phyloP scores from a whole-genome alignment of 2,113 vertebrate genomes.

The Boulengeromyrus knoepffleri region DNA sequence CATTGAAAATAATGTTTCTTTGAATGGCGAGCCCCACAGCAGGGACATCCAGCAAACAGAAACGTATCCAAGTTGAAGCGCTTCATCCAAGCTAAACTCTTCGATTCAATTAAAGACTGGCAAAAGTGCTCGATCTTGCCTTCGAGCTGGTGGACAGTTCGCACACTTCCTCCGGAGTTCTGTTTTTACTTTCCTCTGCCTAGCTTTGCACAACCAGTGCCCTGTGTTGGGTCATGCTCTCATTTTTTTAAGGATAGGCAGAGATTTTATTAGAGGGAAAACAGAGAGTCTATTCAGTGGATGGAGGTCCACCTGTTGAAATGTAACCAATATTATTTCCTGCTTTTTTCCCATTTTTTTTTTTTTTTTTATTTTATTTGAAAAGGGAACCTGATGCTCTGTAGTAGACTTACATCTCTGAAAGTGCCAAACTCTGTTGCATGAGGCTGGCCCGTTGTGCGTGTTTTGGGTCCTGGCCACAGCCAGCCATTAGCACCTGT shows the following conservation, averaged over 20 bases:
- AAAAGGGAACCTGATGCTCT: conserved; percentile 61
- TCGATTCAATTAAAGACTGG: conserved; percentile 14
- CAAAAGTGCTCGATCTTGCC: conserved; percentile 3
- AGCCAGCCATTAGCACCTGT: conserved; percentile 18
- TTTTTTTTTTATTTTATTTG: conserved; percentile 42
- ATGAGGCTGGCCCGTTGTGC: conserved; percentile 39
- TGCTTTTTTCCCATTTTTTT: conserved; percentile 49
- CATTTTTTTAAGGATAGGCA: conserved; percentile 46
- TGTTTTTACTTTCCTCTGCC: conserved; percentile 24
- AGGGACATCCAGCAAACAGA: conserved; percentile 12
- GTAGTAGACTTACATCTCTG: conserved; percentile 47
- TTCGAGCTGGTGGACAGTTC: background rate
- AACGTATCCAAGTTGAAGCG: conserved; percentile 13
- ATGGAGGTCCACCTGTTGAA: conserved; percentile 63
- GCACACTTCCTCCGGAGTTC: background rate
- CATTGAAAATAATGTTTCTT: background rate
- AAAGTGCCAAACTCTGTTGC: conserved; percentile 44
- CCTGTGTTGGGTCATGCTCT: conserved; percentile 36
- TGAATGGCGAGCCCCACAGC: background rate
- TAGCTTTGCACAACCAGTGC: conserved; percentile 28
- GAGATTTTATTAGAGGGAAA: conserved; percentile 51
- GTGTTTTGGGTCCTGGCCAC: conserved; percentile 30
- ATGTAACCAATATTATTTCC: conserved; percentile 50
- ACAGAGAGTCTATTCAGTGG: conserved; percentile 65
- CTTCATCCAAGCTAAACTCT: conserved; percentile 10